Conservation (phyloP, 2,113 vertebrate species). For the Condylura cristata region DNA sequence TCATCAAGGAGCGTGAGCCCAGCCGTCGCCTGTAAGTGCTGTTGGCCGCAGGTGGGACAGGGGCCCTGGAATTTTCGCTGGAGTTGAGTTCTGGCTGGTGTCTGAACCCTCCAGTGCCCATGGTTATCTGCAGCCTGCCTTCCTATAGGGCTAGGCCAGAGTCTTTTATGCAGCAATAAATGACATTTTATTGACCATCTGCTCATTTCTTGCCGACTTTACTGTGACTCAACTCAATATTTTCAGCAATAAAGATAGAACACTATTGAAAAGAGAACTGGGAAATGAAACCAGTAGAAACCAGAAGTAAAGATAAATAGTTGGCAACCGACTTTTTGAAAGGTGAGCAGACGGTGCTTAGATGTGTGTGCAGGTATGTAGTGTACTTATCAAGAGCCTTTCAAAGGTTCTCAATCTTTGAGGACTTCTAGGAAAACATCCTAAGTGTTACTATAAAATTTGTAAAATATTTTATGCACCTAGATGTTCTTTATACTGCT, state of each 20-base stretch:
- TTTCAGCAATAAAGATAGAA: conserved; percentile 37
- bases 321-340: conserved; percentile 8
- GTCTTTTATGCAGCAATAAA: neutral
- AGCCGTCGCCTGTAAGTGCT: neutral
- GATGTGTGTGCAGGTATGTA: neutral
- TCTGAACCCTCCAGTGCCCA: neutral
- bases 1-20: neutral
- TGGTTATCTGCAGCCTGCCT: neutral
- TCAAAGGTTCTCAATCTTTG: neutral
- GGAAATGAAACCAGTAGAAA: neutral
- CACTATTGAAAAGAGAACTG: neutral
- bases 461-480: neutral
- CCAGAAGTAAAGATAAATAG: neutral
- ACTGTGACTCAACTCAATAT: neutral
- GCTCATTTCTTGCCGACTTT: conserved; percentile 9
- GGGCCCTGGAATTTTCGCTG: neutral
- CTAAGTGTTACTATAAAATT: neutral
- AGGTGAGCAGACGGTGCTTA: neutral
- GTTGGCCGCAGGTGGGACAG: neutral
- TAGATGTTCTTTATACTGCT: conserved; percentile 46
- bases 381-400: conserved; percentile 8
- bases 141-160: neutral
- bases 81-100: neutral
- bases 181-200: neutral
- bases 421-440: neutral